Evolutionary conservation across 2,113 vertebrate genomes (phyloP), one percentile per base, ranked within the genome.

Genomic region (Actenoides lindsayi): DNA sequence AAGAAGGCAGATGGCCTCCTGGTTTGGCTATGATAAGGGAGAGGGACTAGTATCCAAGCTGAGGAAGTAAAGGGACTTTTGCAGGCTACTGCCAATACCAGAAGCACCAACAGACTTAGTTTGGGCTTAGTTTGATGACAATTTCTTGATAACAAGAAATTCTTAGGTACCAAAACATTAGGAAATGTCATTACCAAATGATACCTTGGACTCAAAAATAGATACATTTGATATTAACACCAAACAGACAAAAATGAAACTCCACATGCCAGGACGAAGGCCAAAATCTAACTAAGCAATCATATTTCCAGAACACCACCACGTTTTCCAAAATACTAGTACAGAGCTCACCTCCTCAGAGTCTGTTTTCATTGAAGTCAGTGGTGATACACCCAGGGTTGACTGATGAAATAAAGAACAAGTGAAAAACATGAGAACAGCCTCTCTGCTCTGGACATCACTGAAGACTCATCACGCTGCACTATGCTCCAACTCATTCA

Each of bases 401-500:
- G 39, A 59, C 48, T 30, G 21, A 53, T 8, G 21, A 91, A 74
- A 62, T 46, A 51, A 78, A 78, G 51, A 48, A 70, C 31, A 41
- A 41, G 30, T 4, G 37, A 3, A 24, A 77, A 53, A 53, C 16
- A 53, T 1, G 11, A 64, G 16, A 80, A 80, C 9, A 46, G 33
- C 23, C 17, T 50, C 51, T 82, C 57, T 86, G 20, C 50, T 67
- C 57, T 14, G 35, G 28, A n/a, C 48, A 48, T 20, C 13, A 30
- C 0, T 0, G 0, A 77, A 48, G 20, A 28, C 28, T 83, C 59
- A 62, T 16, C 46, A 28, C 19, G 17, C 8, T 16, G 46, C 31
- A 65, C 12, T 14, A 24, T 10, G 56, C 31, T 67, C 69, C 35
- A 81, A 30, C 33, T 69, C 41, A 25, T 17, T 57, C 5, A 10